A percentile compares a stretch with the other conserved stretches of the same genome.
Conservation (phyloP, 2,888 invertebrate genomes). For the Adelognathus sp. region DNA sequence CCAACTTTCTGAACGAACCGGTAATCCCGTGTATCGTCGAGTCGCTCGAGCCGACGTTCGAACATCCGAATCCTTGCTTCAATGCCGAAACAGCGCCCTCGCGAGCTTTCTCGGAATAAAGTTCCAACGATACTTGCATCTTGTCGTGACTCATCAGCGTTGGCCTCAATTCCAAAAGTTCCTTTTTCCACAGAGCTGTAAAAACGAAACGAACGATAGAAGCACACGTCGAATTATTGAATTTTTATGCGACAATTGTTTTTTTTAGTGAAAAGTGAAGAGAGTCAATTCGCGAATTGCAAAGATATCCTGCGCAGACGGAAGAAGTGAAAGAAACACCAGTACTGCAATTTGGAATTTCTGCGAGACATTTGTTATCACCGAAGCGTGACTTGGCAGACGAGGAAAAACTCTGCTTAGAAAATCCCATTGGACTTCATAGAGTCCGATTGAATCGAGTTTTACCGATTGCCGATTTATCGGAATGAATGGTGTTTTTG, state of each 20-base stretch:
- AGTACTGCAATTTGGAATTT: too few relatives aligned
- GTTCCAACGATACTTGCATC: slow-evolving; percentile 86
- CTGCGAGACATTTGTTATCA: too few relatives aligned
- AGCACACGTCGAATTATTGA: neutral
- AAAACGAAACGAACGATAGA: slow-evolving; percentile 55
- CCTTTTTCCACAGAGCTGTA: slow-evolving; percentile 87
- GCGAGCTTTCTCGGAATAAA: slow-evolving; percentile 87
- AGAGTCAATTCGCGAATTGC: too few relatives aligned
- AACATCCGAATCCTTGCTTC: slow-evolving; percentile 84
- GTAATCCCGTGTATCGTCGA: slow-evolving; percentile 86
- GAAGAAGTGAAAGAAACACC: neutral
- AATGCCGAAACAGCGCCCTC: slow-evolving; percentile 90
- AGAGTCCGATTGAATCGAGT: too few relatives aligned
- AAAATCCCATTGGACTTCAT: too few relatives aligned
- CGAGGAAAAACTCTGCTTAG: too few relatives aligned
- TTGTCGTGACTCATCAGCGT: slow-evolving; percentile 86
- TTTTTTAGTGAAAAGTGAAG: too few relatives aligned
- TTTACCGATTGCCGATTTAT: too few relatives aligned
- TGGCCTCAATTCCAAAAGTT: slow-evolving; percentile 84
- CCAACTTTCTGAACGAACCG: slow-evolving; percentile 90
- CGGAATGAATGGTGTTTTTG: too few relatives aligned
- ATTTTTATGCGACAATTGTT: neutral
- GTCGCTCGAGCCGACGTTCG: slow-evolving; percentile 84
- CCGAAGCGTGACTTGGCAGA: too few relatives aligned
- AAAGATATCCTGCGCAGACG: too few relatives aligned